Evolutionary conservation across 2,113 vertebrate genomes (phyloP), one percentile per base, ranked within the genome.

Genomic region (Thunnus thynnus): DNA sequence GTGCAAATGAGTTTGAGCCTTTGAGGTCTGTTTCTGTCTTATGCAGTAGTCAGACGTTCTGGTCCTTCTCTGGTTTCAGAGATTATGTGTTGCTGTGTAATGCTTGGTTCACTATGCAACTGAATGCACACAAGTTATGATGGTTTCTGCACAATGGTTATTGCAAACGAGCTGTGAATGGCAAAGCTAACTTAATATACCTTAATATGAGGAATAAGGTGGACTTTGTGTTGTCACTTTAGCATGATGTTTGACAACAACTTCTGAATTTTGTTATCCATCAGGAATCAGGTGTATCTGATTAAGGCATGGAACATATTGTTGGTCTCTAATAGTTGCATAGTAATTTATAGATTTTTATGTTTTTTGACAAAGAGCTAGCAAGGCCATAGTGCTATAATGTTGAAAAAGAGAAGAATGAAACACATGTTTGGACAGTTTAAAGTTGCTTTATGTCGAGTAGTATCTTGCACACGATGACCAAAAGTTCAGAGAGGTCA

Each of bases 21-120:
- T 68, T 83, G 36, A 88, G 88, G 73, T 76, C n/a, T 51, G 54
- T 60, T 64, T 86, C 51, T 79, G 63, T 71, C 52, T 75, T 41
- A 11, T 62, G 32, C 30, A 36, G 11, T 25, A 25, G 6, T 18
- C 4, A 13, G 3, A 13, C 13, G 20, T 2, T 25, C 25, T 60
- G 22, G 46, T 83, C 25, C 65, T 78, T 30, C 55, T 27, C 20
- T 11, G 5, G 10, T 83, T 56, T 12, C 48, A 51, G 48, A 60
- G 65, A 64, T 84, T 25, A 72, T 50, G 22, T 12, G 16, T n/a
- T 13, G 55, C 52, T 70, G 14, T 54, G 48, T 76, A 57, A 60
- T 25, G 50, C 11, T 48, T 4, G 5, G 2, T 71, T 82, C 27
- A 65, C n/a, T 18, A 1, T 74, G 48, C 18, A n/a, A 3, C 62